These are phyloP conservation scores for Melanostigma gelatinosum DNA, from an alignment of 2,113 vertebrate genomes.

Conservation along the genomic window DNA sequence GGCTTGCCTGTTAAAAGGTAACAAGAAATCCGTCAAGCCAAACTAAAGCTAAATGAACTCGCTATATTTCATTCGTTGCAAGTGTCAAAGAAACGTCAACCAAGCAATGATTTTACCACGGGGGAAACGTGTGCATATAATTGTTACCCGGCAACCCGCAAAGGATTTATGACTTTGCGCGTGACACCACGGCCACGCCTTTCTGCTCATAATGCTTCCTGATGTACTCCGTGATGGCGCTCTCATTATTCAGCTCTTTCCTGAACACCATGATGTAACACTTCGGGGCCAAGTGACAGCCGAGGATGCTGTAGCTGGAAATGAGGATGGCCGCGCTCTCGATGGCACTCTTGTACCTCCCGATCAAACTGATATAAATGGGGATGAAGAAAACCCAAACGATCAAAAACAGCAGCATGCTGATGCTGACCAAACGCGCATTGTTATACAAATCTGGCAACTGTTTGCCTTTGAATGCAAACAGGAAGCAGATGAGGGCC, in stretches of 20 bases:
- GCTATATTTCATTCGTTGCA: too few relatives aligned
- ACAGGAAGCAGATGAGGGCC: conserved; percentile 60
- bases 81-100: too few relatives aligned
- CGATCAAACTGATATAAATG: conserved; percentile 78
- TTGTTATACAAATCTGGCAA: conserved; percentile 79
- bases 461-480: conserved; percentile 65
- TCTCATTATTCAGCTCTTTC: conserved; percentile 88
- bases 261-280: conserved; percentile 89
- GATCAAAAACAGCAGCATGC: conserved; percentile 72
- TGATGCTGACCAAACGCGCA: conserved; percentile 54
- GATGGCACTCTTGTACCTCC: conserved; percentile 82
- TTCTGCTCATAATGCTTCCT: conserved; percentile 78
- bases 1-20: too few relatives aligned
- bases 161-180: not conserved
- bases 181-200: conserved; percentile 19
- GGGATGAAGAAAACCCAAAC: conserved; percentile 87
- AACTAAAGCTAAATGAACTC: too few relatives aligned
- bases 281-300: conserved; percentile 87
- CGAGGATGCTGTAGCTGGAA: conserved; percentile 86
- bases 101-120: too few relatives aligned
- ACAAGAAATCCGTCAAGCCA: too few relatives aligned
- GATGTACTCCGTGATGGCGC: conserved; percentile 85
- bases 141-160: too few relatives aligned
- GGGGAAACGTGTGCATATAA: too few relatives aligned
- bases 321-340: conserved; percentile 86